Percentiles rank a stretch among this genome's conserved stretches.
phyloP scores from a whole-genome alignment of 2,888 invertebrate species.

The Drosophila parthenogenetica region DNA sequence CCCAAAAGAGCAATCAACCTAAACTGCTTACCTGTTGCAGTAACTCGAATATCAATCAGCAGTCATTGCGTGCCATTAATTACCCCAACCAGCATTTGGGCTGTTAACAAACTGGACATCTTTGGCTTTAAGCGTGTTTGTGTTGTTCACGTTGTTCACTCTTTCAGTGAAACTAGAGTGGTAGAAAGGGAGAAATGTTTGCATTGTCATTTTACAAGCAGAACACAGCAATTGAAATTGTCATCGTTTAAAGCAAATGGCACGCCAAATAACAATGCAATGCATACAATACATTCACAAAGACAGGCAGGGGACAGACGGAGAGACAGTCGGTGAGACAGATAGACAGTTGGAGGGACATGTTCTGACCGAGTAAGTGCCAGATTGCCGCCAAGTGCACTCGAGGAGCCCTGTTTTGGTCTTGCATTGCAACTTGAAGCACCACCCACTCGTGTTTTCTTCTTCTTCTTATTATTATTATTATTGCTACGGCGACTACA shows the following conservation, averaged over 20 bases:
- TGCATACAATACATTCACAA: slow-evolving; percentile 47
- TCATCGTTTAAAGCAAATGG: slow-evolving; percentile 63
- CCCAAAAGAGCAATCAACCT: neutral
- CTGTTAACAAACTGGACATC: slow-evolving; percentile 51
- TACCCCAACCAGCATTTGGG: slow-evolving; percentile 37
- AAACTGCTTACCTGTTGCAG: slow-evolving; percentile 56
- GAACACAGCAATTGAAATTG: slow-evolving; percentile 65
- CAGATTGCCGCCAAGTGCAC: slow-evolving; percentile 32
- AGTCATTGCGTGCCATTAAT: slow-evolving; percentile 59
- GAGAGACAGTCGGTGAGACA: neutral
- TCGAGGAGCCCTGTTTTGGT: slow-evolving; percentile 29
- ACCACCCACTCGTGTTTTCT: slow-evolving; percentile 35
- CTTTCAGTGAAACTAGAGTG: neutral
- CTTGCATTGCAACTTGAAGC: slow-evolving; percentile 20
- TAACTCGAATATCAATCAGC: slow-evolving; percentile 62
- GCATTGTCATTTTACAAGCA: slow-evolving; percentile 46
- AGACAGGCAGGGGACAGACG: neutral
- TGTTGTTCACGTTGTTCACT: neutral
- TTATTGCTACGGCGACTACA: slow-evolving; percentile 20
- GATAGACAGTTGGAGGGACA: slow-evolving; percentile 22
- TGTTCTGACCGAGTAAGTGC: slow-evolving; percentile 27
- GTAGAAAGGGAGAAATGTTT: slow-evolving; percentile 31
- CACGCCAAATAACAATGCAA: slow-evolving; percentile 55
- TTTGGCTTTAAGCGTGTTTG: neutral
- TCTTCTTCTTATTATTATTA: slow-evolving; percentile 21